A percentile compares a stretch with the other conserved stretches of the same genome.
These are phyloP conservation scores for Oreochromis niloticus DNA, from an alignment of 2,113 vertebrate genomes.

Conservation along the genomic window DNA sequence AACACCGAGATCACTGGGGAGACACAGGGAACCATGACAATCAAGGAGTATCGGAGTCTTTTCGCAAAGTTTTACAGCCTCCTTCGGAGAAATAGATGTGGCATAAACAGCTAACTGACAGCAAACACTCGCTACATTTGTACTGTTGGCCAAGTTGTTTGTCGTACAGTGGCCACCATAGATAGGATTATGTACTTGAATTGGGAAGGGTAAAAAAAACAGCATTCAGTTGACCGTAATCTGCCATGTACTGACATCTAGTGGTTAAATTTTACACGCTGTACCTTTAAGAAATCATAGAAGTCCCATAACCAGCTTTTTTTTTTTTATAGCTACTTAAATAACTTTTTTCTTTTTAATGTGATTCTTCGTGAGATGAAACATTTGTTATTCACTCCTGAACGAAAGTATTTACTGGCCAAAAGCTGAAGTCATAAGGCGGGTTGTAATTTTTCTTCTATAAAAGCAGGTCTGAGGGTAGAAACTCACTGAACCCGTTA, in stretches of 20 bases:
- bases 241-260: not conserved
- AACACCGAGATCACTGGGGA: not conserved
- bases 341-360: not conserved
- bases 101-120: not conserved
- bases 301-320: not conserved
- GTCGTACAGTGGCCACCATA: not conserved
- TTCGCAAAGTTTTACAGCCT: not conserved
- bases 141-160: not conserved
- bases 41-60: not conserved
- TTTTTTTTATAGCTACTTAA: not conserved
- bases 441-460: not conserved
- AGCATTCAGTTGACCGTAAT: not conserved
- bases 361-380: not conserved
- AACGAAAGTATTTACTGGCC: not conserved
- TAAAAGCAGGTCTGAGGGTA: not conserved
- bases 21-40: not conserved
- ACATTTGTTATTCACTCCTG: not conserved
- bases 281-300: not conserved
- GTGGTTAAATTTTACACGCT: not conserved
- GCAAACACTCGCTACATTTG: not conserved
- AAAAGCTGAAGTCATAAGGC: not conserved
- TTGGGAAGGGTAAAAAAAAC: not conserved
- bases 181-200: not conserved
- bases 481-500: not conserved
- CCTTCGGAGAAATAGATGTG: not conserved